Evolutionary conservation across 2,888 invertebrate genomes (phyloP), one percentile per base, ranked within the genome.

Genomic region (Sesamia inferens): DNA sequence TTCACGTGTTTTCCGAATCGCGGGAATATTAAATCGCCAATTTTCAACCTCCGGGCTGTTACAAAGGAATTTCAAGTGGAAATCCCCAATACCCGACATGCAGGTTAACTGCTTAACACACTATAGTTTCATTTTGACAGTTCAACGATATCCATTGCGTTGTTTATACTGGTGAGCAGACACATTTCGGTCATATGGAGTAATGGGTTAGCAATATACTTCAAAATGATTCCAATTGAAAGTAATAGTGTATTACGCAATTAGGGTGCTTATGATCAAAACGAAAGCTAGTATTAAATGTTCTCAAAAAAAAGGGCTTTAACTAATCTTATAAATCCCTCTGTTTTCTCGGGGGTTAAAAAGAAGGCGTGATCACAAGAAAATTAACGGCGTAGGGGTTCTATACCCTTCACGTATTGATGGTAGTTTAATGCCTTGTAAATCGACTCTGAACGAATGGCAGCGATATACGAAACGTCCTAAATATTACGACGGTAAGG

Each of bases 351-450:
- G 5, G 2, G 10, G 19, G 13, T 42, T 19, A 48, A 72, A 59
- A 63, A 68, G 42, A 69, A 22, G 19, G 24, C 14, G n/a, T 11
- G 14, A 68, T 79, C 39, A 54, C 62, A 68, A 42, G 71, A 73
- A 77, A 74, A 81, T 83, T 80, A 79, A 78, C 42, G 70, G 42
- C 61, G 68, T 71, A 63, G 59, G 71, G 81, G 74, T 73, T 79
- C 78, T 71, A 76, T 59, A 66, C 70, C 78, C 65, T 82, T 78
- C 31, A 73, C 72, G 79, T 85, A 86, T 88, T 86, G 85, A 89
- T 86, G 86, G 78, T 69, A 79, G 76, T 82, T 81, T 88, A 87
- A 89, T 88, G 86, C 67, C 72, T 84, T 82, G 80, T 82, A 85
- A 87, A 87, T 85, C 83, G 84, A 84, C 75, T 75, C 62, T 42